Base-by-base conservation (phyloP, 2,888 invertebrate species). In the Scaptomyza polygonia region DNA sequence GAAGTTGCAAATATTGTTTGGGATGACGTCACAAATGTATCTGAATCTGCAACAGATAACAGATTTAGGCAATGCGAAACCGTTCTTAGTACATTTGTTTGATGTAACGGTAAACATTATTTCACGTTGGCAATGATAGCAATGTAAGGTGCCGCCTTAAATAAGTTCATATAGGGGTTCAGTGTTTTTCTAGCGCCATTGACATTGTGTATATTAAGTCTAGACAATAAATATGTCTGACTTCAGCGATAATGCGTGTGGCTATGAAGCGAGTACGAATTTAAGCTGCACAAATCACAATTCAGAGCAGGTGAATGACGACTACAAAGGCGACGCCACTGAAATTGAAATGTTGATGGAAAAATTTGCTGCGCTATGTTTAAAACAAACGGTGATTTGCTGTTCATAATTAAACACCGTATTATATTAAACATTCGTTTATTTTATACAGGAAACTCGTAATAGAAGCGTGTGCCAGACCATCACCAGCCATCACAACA, bases 221-320 rank as follows among this genome's bases (percentile, higher is more conserved):
- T n/a, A 34, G 6, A 5, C 1, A n/a, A 34, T 34, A 34, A 34
- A 34, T n/a, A 34, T 72, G 72, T 16, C 57, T 0, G 39, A 39
- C 0, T 4, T 0, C 0, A 34, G 39, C 5, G 62, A 67, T 27
- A 62, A 62, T 49, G 45, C 57, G 11, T 12, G n/a, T 18, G 42
- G 8, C 2, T 39, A 34, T 14, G 29, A 30, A 30, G 0, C 3
- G 5, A 27, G 39, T 0, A 12, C 40, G 25, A 0, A 12, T 2
- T 8, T 3, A 5, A 9, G 21, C 12, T 12, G 5, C 42, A 0
- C 9, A 3, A 0, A 16, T 1, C 6, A 4, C 1, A 0, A 21
- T 1, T 3, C 3, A 0, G 12, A 25, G 9, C 5, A 30, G 7
- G 11, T 44, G 8, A 9, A n/a, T 8, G 1, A 2, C 12, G 30